Base-by-base conservation (phyloP, 53 echinoderm and acorn worm species). In the Hippasteria phrygiana region DNA sequence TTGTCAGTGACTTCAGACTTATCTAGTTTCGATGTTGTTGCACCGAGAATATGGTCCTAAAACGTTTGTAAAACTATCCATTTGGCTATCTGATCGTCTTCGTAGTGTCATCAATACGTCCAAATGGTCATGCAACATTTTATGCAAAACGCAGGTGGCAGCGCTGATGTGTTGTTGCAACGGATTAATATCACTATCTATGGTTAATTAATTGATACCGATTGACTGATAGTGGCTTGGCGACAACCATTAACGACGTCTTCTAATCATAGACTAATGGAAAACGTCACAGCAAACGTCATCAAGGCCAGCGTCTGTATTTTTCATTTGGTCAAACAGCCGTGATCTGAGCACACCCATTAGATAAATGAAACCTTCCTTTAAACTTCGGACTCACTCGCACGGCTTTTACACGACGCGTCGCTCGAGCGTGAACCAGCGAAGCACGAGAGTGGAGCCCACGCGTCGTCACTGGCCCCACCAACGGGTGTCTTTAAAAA, bases 321-420 rank as follows among this genome's bases (percentile, higher is more conserved):
- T 46, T 9, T 18, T 35, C 6, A 34, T 36, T 12, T 10, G 20
- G 4, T 56, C 24, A 8, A 56, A 35, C 16, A 22, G 59, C 56
- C 7, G n/a, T 27, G 41, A 38, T 78, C 73, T 11, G 53, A 59
- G 55, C 62, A 38, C 40, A 55, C 78, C 78, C 27, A 59, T 62
- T 55, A 55, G 12, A 20, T 36, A 26, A 78, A 78, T 78, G 78
- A 78, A 78, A 78, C 59, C 59, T n/a, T 78, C 78, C 59, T 13
- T 78, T 55, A 56, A 78, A 78, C 78, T 78, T 78, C 37, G 78
- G 78, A 78, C 78, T 78, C 48, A 20, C 31, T 67, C 22, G 22
- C 22, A 26, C 22, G 59, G 59, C 16, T 55, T 2, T 2, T 26
- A 18, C 6, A 5, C 46, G 46, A 5, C 5, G 46, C 5, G 46